Percentiles rank a stretch among this genome's conserved stretches.
Evolutionary conservation across 2,797 vertebrate species (phyloP).

Genomic region (Graptemys geographica): DNA sequence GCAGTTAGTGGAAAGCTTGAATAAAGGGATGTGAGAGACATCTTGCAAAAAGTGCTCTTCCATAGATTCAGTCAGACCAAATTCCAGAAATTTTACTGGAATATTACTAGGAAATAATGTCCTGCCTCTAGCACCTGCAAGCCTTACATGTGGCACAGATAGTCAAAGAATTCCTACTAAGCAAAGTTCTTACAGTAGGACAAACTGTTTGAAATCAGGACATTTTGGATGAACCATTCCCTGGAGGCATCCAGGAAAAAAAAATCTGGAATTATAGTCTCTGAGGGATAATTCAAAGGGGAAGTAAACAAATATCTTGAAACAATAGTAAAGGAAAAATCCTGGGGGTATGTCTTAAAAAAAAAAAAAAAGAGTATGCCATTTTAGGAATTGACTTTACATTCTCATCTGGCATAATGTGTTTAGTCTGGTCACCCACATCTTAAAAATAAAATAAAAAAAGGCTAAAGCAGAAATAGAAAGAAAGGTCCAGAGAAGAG

Average conservation of each 20-base stretch:
- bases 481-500: not conserved
- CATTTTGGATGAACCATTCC: not conserved
- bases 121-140: not conserved
- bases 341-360: not conserved
- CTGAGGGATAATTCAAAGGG: not conserved
- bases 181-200: not conserved
- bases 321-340: not conserved
- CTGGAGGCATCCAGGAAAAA: not conserved
- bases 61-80: accelerated
- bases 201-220: not conserved
- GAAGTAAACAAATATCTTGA: not conserved
- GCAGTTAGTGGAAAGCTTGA: not conserved
- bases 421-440: not conserved
- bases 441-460: not conserved
- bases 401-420: not conserved
- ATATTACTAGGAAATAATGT: not conserved
- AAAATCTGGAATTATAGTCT: not conserved
- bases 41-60: not conserved
- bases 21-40: not conserved
- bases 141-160: accelerated
- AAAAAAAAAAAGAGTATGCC: not conserved
- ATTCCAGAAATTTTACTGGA: not conserved
- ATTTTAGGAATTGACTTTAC: not conserved
- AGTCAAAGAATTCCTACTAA: not conserved
- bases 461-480: not conserved